phyloP scores from a whole-genome alignment of 2,113 vertebrate species.

The Sciurus niger region DNA sequence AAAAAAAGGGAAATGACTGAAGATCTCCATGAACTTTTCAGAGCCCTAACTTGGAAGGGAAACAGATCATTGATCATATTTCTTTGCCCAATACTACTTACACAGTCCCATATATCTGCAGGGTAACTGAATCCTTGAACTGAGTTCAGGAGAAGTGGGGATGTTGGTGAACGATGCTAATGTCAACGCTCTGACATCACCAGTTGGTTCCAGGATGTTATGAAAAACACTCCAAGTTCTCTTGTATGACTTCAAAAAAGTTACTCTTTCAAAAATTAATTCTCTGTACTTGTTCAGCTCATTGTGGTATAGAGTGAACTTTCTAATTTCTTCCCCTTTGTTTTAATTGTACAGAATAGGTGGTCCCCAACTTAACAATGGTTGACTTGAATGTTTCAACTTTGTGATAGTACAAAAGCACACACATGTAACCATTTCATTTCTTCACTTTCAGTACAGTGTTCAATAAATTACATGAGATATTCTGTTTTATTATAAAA shows the following conservation, averaged over 20 bases:
- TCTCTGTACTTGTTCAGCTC: background rate
- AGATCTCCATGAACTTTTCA: background rate
- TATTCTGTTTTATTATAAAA: background rate
- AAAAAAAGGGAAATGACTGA: constrained; percentile 15
- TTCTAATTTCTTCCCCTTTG: background rate
- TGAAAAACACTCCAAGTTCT: constrained; percentile 1
- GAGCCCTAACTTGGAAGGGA: constrained; percentile 4
- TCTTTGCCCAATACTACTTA: constrained; percentile 21
- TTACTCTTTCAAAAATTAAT: constrained; percentile 15
- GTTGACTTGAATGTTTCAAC: background rate
- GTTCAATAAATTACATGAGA: background rate
- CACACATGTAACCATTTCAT: background rate
- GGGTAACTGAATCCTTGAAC: background rate
- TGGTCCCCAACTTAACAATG: background rate
- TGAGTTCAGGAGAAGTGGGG: background rate
- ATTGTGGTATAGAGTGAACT: background rate
- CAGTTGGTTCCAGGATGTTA: background rate
- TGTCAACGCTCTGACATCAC: background rate
- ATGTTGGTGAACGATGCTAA: background rate
- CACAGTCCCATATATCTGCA: background rate
- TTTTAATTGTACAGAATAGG: background rate
- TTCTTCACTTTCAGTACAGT: background rate
- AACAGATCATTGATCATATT: background rate
- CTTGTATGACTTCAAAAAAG: constrained; percentile 33
- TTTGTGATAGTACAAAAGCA: background rate